A percentile compares a stretch with the other conserved stretches of the same genome.
Conservation (phyloP, 2,888 invertebrate species). For the Oscheius sp. region DNA sequence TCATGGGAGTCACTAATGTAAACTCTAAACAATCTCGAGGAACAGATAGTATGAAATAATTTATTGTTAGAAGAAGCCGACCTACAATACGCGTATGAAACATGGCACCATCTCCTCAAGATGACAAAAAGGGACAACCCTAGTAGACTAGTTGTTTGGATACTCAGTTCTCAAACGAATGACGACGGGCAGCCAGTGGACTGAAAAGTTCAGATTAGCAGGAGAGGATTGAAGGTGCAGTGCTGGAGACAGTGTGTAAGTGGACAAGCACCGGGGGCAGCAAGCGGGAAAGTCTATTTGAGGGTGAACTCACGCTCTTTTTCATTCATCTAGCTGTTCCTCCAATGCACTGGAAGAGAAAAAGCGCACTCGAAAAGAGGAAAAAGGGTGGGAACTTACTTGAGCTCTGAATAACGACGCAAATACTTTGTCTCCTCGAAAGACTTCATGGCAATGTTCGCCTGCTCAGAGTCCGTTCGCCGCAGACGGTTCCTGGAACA, state of each 20-base stretch:
- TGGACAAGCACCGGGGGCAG: constrained; percentile 5
- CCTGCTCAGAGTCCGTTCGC: constrained; percentile 50
- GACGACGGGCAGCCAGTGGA: constrained; percentile 54
- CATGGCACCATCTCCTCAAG: constrained; percentile 1
- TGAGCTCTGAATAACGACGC: constrained; percentile 57
- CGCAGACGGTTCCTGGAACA: constrained; percentile 52
- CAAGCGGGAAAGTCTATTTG: not conserved
- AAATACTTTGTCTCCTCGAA: constrained; percentile 60
- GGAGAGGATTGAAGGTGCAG: constrained; percentile 1
- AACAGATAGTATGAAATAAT: constrained; percentile 5
- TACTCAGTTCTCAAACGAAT: constrained; percentile 50
- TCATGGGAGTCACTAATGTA: too few species aligned
- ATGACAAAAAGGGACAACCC: not conserved
- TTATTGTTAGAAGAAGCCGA: constrained; percentile 7
- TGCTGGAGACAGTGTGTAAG: constrained; percentile 11
- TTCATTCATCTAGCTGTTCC: constrained; percentile 28
- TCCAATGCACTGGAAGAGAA: constrained; percentile 18
- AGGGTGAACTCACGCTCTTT: constrained; percentile 18
- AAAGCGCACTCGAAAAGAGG: not conserved
- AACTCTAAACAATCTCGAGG: not conserved
- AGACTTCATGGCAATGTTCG: constrained; percentile 49
- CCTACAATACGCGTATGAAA: constrained; percentile 12
- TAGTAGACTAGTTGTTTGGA: not conserved
- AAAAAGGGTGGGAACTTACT: constrained; percentile 43
- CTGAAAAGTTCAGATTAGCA: constrained; percentile 40